Base-by-base conservation (phyloP, 2,797 vertebrate genomes). In the Alectoris magna region DNA sequence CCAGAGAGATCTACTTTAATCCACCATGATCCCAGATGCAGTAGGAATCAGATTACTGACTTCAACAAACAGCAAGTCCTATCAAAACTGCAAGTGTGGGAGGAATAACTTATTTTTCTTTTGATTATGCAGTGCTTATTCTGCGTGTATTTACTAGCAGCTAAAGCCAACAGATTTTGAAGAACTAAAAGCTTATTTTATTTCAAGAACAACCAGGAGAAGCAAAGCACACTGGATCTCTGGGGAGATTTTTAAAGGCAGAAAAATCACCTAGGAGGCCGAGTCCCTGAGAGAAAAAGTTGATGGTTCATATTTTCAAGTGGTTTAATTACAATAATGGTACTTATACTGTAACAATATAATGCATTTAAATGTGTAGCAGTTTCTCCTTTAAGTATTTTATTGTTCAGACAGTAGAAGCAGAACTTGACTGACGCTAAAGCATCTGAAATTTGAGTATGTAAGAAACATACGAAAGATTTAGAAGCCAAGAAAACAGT, bases 401-500 rank as follows among this genome's bases (percentile, higher is more conserved):
- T 38, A 59, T 81, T 93, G 90, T 89, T 90, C 46, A 80, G 60
- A 84, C 59, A 90, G 48, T 4, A 84, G 63, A 93, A 76, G 70
- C 73, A 81, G 73, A 81, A 16, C 48, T 46, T 81, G 63, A 71
- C 58, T 71, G 69, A 88, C 51, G 14, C 31, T n/a, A 60, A 87
- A 36, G 85, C 16, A 26, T 43, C 38, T 76, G 34, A 14, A 78
- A 96, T 68, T 51, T 64, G 59, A 91, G 56, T 78, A 59, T 46
- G 29, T 75, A 91, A 81, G 70, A 81, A 89, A 72, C 60, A 85
- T 58, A 92, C 82, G 77, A 87, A 85, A 74, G 70, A 76, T 14
- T 46, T 26, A 38, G 53, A n/a, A 91, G n/a, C 38, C 22, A 91
- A 74, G 39, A 95, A 91, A 94, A 95, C 49, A 93, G 39, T 22